Evolutionary conservation across 1,140 invertebrate genomes (phyloP).

Genomic region (Oedothorax gibbosus): DNA sequence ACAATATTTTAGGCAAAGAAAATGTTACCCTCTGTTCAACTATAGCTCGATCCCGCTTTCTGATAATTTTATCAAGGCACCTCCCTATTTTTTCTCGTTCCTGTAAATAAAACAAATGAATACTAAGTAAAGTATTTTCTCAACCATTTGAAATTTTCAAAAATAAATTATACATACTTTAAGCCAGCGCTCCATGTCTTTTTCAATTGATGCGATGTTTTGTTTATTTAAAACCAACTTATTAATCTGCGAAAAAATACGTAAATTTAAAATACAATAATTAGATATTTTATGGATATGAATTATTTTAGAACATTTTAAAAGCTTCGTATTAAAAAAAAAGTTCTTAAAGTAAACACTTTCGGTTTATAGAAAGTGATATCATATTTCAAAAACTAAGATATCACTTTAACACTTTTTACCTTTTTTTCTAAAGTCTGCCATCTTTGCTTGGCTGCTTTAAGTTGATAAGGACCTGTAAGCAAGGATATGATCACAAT

Average conservation of each 20-base stretch:
- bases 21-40: constrained; percentile 56
- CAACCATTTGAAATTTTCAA: too few species aligned
- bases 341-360: too few species aligned
- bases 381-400: neutral
- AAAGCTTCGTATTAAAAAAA: too few species aligned
- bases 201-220: constrained; percentile 71
- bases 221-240: constrained; percentile 84
- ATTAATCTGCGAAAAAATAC: constrained; percentile 70
- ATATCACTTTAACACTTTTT: neutral
- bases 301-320: too few species aligned
- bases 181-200: constrained; percentile 55
- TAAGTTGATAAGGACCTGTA: constrained; percentile 71
- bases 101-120: constrained; percentile 63
- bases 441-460: constrained; percentile 80
- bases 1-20: neutral
- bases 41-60: constrained; percentile 67
- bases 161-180: constrained; percentile 18
- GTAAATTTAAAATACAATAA: neutral
- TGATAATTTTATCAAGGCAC: constrained; percentile 75
- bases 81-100: constrained; percentile 71
- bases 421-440: constrained; percentile 70
- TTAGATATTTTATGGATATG: too few species aligned
- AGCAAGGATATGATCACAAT: too few species aligned
- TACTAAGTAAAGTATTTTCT: neutral
- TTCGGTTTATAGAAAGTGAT: neutral